Evolutionary conservation across 92 coral and sea anemone genomes (phyloP).

Genomic region (Phymanthus crucifer): DNA sequence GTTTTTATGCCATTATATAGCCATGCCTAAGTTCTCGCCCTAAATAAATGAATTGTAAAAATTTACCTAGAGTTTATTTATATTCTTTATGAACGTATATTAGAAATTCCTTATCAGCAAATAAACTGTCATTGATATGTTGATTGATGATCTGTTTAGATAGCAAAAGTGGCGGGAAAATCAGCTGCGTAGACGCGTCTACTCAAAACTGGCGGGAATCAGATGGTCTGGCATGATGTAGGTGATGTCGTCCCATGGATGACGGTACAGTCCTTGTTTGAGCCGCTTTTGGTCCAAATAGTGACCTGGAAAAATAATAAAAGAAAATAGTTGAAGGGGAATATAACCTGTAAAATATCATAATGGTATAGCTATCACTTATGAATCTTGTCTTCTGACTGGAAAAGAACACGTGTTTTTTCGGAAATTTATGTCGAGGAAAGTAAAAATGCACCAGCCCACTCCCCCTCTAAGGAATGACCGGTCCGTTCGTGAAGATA

Average conservation of each 20-base stretch:
- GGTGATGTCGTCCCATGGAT: conserved; percentile 99
- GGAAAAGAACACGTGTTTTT: too few species aligned
- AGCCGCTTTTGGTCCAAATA: conserved; percentile 94
- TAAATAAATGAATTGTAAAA: not conserved
- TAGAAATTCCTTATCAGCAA: not conserved
- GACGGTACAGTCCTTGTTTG: conserved; percentile 96
- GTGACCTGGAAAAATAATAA: conserved; percentile 74
- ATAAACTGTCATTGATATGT: not conserved
- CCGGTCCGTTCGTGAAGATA: too few species aligned
- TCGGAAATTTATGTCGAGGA: too few species aligned
- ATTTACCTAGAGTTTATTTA: not conserved
- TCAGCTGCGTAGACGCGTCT: conserved; percentile 17
- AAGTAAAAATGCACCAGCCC: too few species aligned
- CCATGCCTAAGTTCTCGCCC: not conserved
- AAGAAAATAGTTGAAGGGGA: not conserved
- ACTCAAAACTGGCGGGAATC: conserved; percentile 90
- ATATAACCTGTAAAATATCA: not conserved
- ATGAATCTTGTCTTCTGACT: too few species aligned
- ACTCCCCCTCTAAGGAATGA: too few species aligned
- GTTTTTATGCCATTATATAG: not conserved
- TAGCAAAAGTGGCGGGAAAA: conserved; percentile 1
- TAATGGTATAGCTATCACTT: too few species aligned
- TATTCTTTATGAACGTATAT: not conserved
- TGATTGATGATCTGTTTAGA: not conserved
- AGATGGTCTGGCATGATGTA: conserved; percentile 98